Conservation (phyloP, 2,797 vertebrate genomes). For the Semaprochilodus insignis region DNA sequence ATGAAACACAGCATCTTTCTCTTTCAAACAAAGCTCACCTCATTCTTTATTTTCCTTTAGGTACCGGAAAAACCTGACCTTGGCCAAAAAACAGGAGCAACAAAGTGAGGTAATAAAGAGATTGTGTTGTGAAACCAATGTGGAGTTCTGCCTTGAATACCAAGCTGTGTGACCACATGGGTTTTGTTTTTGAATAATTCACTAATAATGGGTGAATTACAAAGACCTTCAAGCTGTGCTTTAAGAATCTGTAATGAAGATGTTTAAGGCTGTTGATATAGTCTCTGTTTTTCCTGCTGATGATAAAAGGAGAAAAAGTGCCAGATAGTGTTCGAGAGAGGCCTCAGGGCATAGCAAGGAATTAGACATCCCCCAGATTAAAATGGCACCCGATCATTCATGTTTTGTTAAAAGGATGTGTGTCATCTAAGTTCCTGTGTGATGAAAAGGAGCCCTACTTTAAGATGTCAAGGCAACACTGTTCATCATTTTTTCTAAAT, state of each 20-base stretch:
- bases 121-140: constrained; percentile 19
- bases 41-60: constrained; percentile 69
- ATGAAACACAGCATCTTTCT: background rate
- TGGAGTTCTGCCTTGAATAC: constrained; percentile 25
- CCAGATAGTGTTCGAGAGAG: constrained; percentile 18
- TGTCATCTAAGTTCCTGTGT: background rate
- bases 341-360: background rate
- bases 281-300: constrained; percentile 21
- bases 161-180: background rate
- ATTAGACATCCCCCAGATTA: background rate
- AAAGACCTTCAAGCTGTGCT: constrained; percentile 41
- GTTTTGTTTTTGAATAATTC: constrained; percentile 46
- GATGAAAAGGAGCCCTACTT: background rate
- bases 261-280: constrained; percentile 21
- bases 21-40: background rate
- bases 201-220: constrained; percentile 42
- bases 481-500: background rate
- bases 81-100: constrained; percentile 86
- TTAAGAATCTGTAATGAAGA: constrained; percentile 44
- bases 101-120: constrained; percentile 80
- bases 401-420: background rate
- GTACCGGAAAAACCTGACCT: constrained; percentile 87
- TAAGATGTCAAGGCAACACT: background rate
- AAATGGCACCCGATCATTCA: background rate
- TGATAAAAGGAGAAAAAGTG: constrained; percentile 8